These are phyloP conservation scores for Cantharis nigra DNA, from an alignment of 2,888 invertebrate genomes.

Conservation along the genomic window DNA sequence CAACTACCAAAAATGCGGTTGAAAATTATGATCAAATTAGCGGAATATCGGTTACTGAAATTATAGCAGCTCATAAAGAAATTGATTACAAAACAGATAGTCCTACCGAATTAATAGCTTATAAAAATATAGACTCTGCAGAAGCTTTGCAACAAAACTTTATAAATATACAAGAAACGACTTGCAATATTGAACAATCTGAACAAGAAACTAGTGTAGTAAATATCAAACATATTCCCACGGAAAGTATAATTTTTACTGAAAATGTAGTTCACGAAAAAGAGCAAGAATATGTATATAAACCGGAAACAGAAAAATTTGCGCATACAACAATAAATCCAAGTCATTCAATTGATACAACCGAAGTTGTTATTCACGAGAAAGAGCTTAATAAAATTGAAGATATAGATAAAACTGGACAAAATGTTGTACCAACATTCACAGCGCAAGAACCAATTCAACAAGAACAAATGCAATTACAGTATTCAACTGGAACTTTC, in stretches of 20 bases:
- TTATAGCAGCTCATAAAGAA: constrained; percentile 56
- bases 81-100: constrained; percentile 37
- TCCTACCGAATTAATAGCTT: constrained; percentile 41
- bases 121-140: constrained; percentile 49
- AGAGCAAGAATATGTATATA: constrained; percentile 51
- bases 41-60: constrained; percentile 63
- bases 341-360: constrained; percentile 48
- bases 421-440: constrained; percentile 54
- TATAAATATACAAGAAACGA: constrained; percentile 41
- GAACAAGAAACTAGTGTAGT: constrained; percentile 43
- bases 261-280: constrained; percentile 57
- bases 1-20: constrained; percentile 60
- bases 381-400: constrained; percentile 49
- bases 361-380: constrained; percentile 42
- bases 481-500: constrained; percentile 44
- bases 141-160: constrained; percentile 50
- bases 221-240: constrained; percentile 50
- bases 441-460: constrained; percentile 37
- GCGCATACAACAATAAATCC: constrained; percentile 46
- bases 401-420: constrained; percentile 51
- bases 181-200: constrained; percentile 41
- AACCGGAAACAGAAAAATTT: constrained; percentile 45
- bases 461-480: constrained; percentile 37
- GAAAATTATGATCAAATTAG: constrained; percentile 60
- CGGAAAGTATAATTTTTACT: constrained; percentile 53